These are phyloP conservation scores for Bucorvus abyssinicus DNA, from an alignment of 2,797 vertebrate species.

Conservation along the genomic window DNA sequence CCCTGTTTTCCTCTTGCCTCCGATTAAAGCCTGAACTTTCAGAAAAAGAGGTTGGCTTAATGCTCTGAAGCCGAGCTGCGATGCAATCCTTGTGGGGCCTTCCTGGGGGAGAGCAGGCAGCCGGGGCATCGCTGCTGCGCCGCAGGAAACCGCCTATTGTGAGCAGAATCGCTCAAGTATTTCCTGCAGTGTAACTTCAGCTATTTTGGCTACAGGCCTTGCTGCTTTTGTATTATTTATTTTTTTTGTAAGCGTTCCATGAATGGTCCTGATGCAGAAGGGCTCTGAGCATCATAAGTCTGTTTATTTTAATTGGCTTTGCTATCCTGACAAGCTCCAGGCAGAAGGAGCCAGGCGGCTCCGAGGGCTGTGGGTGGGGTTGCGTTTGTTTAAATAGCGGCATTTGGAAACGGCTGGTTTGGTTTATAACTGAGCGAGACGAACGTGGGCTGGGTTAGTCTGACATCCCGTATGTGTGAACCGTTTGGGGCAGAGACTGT, in stretches of 20 bases:
- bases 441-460: not conserved
- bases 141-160: not conserved
- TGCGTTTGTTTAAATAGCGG: not conserved
- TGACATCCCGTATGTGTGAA: not conserved
- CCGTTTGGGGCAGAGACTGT: not conserved
- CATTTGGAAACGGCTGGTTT: slow-evolving; percentile 10
- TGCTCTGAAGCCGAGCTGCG: not conserved
- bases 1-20: not conserved
- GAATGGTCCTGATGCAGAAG: not conserved
- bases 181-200: not conserved
- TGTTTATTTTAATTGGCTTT: slow-evolving; percentile 61
- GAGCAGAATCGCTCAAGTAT: not conserved
- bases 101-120: not conserved
- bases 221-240: not conserved
- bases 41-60: not conserved
- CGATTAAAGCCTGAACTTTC: not conserved
- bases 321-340: not conserved
- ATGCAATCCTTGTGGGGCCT: not conserved
- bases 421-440: not conserved
- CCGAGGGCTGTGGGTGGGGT: not conserved
- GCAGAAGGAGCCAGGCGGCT: not conserved
- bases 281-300: not conserved
- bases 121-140: not conserved
- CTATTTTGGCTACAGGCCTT: not conserved
- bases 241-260: not conserved